Conservation (phyloP, 1,140 invertebrate genomes). For the Lepidurus arcticus region DNA sequence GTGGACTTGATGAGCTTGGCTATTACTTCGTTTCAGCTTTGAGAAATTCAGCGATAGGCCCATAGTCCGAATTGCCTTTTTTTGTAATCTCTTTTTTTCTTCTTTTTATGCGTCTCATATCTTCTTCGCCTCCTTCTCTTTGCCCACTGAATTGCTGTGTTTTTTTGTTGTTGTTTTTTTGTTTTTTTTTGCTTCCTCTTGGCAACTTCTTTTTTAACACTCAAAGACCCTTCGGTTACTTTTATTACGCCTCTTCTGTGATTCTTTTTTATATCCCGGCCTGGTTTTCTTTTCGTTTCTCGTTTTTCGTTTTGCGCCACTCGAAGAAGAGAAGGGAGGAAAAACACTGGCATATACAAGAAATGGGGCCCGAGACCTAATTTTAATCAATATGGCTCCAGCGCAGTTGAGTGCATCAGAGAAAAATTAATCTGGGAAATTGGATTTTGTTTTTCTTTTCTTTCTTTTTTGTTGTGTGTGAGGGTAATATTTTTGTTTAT, state of each 20-base stretch:
- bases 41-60: background rate
- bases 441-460: background rate
- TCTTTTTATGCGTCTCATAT: background rate
- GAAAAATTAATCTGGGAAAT: slow-evolving; percentile 10
- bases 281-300: background rate
- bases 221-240: background rate
- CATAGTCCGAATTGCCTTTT: background rate
- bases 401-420: slow-evolving; percentile 6
- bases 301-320: background rate
- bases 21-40: background rate
- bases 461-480: background rate
- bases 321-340: background rate
- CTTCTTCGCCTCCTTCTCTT: background rate
- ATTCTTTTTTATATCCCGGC: background rate
- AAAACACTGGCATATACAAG: background rate
- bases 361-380: background rate
- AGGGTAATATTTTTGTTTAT: no score
- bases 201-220: background rate
- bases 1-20: background rate
- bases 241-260: background rate
- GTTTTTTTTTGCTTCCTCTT: background rate
- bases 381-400: slow-evolving; percentile 5
- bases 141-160: background rate
- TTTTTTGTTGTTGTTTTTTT: background rate
- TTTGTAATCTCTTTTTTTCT: background rate